Conservation (phyloP, 2,888 invertebrate genomes). For the Hypomecis punctinalis region DNA sequence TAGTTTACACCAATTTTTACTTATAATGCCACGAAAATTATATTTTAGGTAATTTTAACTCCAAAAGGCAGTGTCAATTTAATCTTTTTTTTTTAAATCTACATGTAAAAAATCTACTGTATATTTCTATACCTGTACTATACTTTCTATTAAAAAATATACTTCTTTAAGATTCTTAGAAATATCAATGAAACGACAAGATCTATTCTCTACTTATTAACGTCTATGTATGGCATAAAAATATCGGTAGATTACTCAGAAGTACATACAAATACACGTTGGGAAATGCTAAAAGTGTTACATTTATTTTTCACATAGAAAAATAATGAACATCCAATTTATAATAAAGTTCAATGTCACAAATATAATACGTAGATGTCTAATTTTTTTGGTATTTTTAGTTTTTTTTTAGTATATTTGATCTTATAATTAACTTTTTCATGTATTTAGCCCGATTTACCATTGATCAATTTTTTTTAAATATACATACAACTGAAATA, state of each 20-base stretch:
- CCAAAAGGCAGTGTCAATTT: constrained; percentile 32
- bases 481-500: too few species aligned
- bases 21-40: neutral
- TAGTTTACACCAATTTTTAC: too few species aligned
- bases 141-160: constrained; percentile 44
- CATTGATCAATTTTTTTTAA: neutral
- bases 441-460: neutral
- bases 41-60: constrained; percentile 19
- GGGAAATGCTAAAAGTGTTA: constrained; percentile 12
- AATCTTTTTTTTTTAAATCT: constrained; percentile 23
- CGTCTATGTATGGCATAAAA: constrained; percentile 18
- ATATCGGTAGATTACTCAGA: constrained; percentile 5
- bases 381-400: neutral
- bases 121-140: constrained; percentile 30
- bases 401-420: neutral
- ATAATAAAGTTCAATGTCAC: constrained; percentile 12
- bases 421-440: neutral
- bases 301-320: constrained; percentile 26
- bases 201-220: constrained; percentile 11
- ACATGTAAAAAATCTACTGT: constrained; percentile 43
- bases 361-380: constrained; percentile 3
- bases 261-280: constrained; percentile 19
- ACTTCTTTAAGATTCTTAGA: constrained; percentile 43
- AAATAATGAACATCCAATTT: constrained; percentile 18
- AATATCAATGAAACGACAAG: constrained; percentile 39